phyloP scores from a whole-genome alignment of 2,888 invertebrate genomes.

The Drosophila kambysellisi region DNA sequence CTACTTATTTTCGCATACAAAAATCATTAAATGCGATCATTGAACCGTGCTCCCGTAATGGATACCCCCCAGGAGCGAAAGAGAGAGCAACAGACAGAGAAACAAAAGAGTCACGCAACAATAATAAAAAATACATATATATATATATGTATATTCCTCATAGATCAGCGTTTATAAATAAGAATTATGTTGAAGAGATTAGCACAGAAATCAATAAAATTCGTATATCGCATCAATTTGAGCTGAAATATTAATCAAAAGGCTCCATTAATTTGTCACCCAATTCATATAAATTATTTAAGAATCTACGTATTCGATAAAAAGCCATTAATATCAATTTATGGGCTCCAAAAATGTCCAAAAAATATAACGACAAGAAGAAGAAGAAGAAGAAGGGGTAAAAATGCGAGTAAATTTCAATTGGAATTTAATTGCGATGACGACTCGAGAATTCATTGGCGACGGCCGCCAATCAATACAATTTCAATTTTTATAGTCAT shows the following conservation, averaged over 20 bases:
- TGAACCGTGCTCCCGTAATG: constrained; percentile 64
- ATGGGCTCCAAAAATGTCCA: constrained; percentile 23
- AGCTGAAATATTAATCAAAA: constrained; percentile 64
- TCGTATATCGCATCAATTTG: constrained; percentile 38
- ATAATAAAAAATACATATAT: neutral
- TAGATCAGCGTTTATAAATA: constrained; percentile 70
- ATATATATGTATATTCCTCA: constrained; percentile 1
- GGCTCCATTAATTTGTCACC: constrained; percentile 70
- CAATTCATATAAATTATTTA: constrained; percentile 56
- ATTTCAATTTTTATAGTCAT: constrained; percentile 50
- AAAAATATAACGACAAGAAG: constrained; percentile 30
- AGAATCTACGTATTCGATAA: constrained; percentile 35
- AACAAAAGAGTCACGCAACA: constrained; percentile 22
- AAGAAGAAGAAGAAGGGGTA: constrained; percentile 2
- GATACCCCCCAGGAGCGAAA: constrained; percentile 31
- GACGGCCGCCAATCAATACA: constrained; percentile 73
- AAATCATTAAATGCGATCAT: constrained; percentile 80
- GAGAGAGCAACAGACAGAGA: constrained; percentile 3
- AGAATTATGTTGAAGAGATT: constrained; percentile 62
- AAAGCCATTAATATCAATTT: constrained; percentile 74
- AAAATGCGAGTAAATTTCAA: constrained; percentile 65
- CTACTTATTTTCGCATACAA: constrained; percentile 81
- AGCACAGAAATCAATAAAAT: constrained; percentile 46
- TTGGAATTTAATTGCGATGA: constrained; percentile 76
- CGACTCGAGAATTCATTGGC: constrained; percentile 66